phyloP scores from a whole-genome alignment of 1,140 invertebrate genomes.

The Hyles euphorbiae region DNA sequence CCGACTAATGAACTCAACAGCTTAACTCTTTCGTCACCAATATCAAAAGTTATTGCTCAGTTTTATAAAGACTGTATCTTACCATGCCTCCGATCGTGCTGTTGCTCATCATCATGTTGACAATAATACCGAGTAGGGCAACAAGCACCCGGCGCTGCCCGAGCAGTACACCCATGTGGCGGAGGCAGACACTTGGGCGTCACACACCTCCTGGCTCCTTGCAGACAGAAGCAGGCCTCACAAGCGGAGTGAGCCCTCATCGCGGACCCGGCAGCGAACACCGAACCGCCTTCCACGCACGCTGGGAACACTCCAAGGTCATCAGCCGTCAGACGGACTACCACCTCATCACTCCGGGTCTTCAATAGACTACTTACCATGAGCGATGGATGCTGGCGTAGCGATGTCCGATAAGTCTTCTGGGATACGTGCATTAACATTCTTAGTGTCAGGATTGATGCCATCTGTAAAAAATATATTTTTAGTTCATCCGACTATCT shows the following conservation, averaged over 20 bases:
- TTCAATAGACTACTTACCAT: conserved; percentile 34
- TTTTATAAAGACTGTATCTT: conserved; percentile 4
- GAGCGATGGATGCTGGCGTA: conserved; percentile 27
- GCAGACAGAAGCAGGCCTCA: conserved; percentile 92
- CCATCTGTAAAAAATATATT: conserved; percentile 42
- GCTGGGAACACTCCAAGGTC: conserved; percentile 71
- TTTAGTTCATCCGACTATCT: too few relatives aligned
- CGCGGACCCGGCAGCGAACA: conserved; percentile 89
- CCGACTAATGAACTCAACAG: too few relatives aligned
- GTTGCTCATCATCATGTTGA: conserved; percentile 63
- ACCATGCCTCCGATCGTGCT: conserved; percentile 33
- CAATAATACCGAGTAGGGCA: conserved; percentile 91
- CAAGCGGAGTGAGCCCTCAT: conserved; percentile 86
- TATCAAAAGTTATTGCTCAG: too few relatives aligned
- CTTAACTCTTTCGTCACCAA: too few relatives aligned
- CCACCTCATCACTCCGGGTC: too few relatives aligned
- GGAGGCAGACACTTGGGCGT: conserved; percentile 88
- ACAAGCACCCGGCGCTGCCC: conserved; percentile 84
- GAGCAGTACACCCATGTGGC: conserved; percentile 82
- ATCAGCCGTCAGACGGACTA: conserved; percentile 8
- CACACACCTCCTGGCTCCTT: conserved; percentile 85
- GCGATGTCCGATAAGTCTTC: conserved; percentile 25
- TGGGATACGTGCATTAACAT: conserved; percentile 28
- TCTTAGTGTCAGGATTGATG: conserved; percentile 32
- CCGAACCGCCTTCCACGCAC: conserved; percentile 84